These are phyloP conservation scores for Lepidostoma basale DNA, from an alignment of 1,140 invertebrate species.

Conservation along the genomic window DNA sequence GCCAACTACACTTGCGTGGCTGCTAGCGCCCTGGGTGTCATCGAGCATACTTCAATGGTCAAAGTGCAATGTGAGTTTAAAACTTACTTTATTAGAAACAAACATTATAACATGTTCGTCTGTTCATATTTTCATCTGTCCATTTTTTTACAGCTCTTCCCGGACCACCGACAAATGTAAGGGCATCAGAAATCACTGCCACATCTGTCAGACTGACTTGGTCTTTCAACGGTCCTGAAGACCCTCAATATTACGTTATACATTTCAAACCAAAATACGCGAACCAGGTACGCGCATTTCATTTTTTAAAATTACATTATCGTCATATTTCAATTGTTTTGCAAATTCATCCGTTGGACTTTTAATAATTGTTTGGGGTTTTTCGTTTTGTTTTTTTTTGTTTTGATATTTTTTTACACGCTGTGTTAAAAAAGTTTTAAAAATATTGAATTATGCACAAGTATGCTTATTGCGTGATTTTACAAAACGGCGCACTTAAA, in stretches of 20 bases:
- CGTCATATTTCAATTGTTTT: no score
- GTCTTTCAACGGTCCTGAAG: conserved; percentile 84
- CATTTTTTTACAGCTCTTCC: conserved; percentile 74
- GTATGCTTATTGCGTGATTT: no score
- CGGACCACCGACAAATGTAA: conserved; percentile 83
- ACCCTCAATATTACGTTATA: conserved; percentile 92
- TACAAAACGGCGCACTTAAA: no score
- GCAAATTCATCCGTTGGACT: no score
- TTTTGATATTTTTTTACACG: no score
- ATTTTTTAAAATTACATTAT: not conserved
- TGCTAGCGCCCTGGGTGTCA: conserved; percentile 89
- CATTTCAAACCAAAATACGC: conserved; percentile 93
- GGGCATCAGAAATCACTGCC: conserved; percentile 89
- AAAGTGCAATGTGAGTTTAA: conserved; percentile 95
- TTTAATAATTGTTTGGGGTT: no score
- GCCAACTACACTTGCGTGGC: conserved; percentile 97
- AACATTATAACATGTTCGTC: no score
- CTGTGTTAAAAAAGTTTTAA: no score
- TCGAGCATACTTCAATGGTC: conserved; percentile 84
- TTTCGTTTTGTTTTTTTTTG: no score
- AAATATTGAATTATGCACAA: no score
- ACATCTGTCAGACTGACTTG: conserved; percentile 90
- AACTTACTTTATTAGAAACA: no score
- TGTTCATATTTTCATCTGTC: not conserved
- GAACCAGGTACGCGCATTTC: conserved; percentile 63